Base-by-base conservation (phyloP, 2,797 vertebrate species). In the Masticophis lateralis region DNA sequence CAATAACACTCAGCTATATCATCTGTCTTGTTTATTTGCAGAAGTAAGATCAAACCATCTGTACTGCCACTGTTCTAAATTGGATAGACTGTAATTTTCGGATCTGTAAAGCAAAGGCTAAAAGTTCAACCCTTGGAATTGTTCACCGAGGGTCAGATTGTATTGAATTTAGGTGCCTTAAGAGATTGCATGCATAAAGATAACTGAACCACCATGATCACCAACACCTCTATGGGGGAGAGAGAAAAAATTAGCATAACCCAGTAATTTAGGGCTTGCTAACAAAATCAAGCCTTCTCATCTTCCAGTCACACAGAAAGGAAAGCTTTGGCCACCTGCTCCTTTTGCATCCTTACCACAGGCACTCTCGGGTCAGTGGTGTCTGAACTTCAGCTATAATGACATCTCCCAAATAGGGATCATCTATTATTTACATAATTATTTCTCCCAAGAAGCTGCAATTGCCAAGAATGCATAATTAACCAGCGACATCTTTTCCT, bases 41-140 rank as follows among this genome's bases (percentile, higher is more conserved):
- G 92, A 90, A 14, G 37, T 87, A 97, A 93, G 69, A 11, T 92
- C 47, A 60, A 0, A 1, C 89, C 32, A 89, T 69, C 60, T 92
- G 89, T 57, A 92, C 88, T 94, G 93, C 87, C 79, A 2, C 4
- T 86, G 61, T 96, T 96, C 32, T 56, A 1, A 86, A 83, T 95
- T 92, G 92, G 53, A 89, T 94, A 91, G 90, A 37, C 27, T 91
- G 63, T 56, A 88, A 86, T 92, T 96, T 95, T 93, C 93, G 12
- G 89, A 61, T 56, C 0, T 20, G 8, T 32, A 83, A 28, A 79
- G 87, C 51, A 94, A 43, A 93, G 93, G 79, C 60, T 61, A 43
- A 90, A 60, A 79, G 63, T 51, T 59, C 86, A 91, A 6, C 88
- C 32, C 32, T 59, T 47, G 87, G 10, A 63, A 51, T 59, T 37